Evolutionary conservation across 2,113 vertebrate genomes (phyloP).

Genomic region (Heptranchias perlo): DNA sequence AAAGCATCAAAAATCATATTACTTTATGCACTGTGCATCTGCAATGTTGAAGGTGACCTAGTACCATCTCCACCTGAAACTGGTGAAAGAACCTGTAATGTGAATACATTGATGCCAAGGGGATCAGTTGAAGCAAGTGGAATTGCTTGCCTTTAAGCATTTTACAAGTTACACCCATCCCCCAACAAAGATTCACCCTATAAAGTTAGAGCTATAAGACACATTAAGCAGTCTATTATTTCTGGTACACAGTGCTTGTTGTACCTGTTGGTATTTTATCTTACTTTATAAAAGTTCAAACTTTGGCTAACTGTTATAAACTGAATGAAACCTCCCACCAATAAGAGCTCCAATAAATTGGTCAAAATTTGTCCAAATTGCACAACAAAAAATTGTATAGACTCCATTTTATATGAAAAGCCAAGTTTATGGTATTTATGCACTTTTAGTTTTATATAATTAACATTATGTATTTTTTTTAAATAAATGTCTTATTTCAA

Average conservation of each 20-base stretch:
- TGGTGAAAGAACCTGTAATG: not conserved
- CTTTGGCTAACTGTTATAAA: not conserved
- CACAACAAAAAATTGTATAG: not conserved
- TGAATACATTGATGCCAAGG: not conserved
- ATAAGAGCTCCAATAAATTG: not conserved
- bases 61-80: not conserved
- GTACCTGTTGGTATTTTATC: not conserved
- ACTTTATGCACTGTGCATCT: not conserved
- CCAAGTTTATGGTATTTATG: no score
- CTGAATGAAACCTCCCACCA: not conserved
- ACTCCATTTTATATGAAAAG: not conserved
- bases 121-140: not conserved
- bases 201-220: not conserved
- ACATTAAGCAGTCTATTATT: not conserved
- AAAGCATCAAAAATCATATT: not conserved
- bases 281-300: not conserved
- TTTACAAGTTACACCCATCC: not conserved
- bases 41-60: not conserved
- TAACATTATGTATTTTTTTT: no score
- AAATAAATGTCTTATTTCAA: not conserved
- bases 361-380: not conserved
- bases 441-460: no score
- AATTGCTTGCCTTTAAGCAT: not conserved
- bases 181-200: no score
- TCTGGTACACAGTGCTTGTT: not conserved